Evolutionary conservation across 2,888 invertebrate genomes (phyloP).

Genomic region (Sclerodermus sp.): DNA sequence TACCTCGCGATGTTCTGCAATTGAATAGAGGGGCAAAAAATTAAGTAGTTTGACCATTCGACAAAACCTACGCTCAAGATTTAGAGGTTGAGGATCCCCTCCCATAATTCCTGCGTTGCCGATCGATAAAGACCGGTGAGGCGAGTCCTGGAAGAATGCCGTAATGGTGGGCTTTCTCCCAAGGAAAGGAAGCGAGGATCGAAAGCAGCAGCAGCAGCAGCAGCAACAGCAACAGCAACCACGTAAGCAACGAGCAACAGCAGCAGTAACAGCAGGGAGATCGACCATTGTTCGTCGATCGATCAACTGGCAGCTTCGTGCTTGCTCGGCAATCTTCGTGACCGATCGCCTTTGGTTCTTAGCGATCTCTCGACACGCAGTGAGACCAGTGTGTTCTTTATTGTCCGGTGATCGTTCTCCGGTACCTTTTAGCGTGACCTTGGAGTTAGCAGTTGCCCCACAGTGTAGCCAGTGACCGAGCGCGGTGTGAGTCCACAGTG

Average conservation of each 20-base stretch:
- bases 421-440: too few species aligned
- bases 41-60: too few species aligned
- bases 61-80: too few species aligned
- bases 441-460: too few species aligned
- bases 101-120: slow-evolving; percentile 16
- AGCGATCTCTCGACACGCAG: too few species aligned
- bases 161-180: not conserved
- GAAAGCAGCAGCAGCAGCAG: slow-evolving; percentile 4
- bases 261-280: slow-evolving; percentile 5
- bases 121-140: slow-evolving; percentile 9
- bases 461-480: too few species aligned
- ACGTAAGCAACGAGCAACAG: slow-evolving; percentile 11
- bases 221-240: slow-evolving; percentile 10
- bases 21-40: too few species aligned
- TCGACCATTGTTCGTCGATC: slow-evolving; percentile 34
- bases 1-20: too few species aligned
- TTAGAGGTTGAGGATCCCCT: too few species aligned
- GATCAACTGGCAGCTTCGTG: slow-evolving; percentile 28
- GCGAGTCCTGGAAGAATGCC: slow-evolving; percentile 4
- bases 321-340: slow-evolving; percentile 33
- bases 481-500: too few species aligned
- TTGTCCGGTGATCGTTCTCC: too few species aligned
- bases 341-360: slow-evolving; percentile 19
- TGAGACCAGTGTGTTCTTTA: too few species aligned
- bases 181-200: slow-evolving; percentile 4